Base-by-base conservation (phyloP, 2,797 vertebrate genomes). In the Epinephelus coioides region DNA sequence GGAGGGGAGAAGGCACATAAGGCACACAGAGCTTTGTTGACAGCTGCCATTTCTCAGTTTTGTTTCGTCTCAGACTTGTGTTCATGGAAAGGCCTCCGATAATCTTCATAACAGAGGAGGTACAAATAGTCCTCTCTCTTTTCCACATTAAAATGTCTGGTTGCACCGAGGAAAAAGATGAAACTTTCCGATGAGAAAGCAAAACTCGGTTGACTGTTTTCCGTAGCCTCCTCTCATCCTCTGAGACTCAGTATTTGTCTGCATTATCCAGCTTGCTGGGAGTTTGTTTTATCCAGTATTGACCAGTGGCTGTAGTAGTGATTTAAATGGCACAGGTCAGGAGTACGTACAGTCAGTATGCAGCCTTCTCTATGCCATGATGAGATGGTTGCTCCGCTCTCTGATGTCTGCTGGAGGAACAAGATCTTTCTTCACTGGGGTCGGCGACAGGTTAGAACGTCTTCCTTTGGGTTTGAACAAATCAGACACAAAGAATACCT, bases 401-500 rank as follows among this genome's bases (percentile, higher is more conserved):
- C 97, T 97, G 88, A 97, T 96, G 93, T 98, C 98, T 86, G 96
- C 96, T 38, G 96, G 89, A 51, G 97, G 96, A 71, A 97, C 93
- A 14, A 97, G 95, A 34, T 98, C 97, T 91, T 96, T 97, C 91
- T 96, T 96, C 86, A 97, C 95, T 3, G 91, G 92, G 6, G 91
- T 76, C 5, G 96, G 88, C 3, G 94, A 86, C 13, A 95, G 87
- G 69, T 94, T 87, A 19, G 95, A 95, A 44, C 94, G 94, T 62
- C 96, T 94, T 9, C 88, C 95, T 94, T 96, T 97, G 61, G 94
- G 91, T 73, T 96, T 97, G 92, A 99, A 98, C 92, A 99, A 95
- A 92, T 99, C 97, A 0, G 98, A 98, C 81, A 98, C 97, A 2
- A 96, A 98, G 83, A 98, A 99, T 1, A 96, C 97, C 98, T 99